These are phyloP conservation scores for Neosilurus hyrtlii DNA, from an alignment of 2,797 vertebrate genomes.

Conservation along the genomic window DNA sequence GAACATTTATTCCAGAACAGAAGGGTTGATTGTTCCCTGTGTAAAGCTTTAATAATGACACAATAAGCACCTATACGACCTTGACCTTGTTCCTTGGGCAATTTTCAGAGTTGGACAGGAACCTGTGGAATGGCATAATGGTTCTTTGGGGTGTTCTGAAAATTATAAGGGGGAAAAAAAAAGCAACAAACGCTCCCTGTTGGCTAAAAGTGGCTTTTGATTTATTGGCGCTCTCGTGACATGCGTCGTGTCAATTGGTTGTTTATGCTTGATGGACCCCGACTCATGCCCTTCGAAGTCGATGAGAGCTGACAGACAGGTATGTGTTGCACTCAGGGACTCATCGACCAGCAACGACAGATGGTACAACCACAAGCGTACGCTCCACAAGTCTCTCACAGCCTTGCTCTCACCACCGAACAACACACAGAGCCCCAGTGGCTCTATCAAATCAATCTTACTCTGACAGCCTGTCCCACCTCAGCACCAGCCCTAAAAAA, in stretches of 20 bases:
- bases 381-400: slow-evolving; percentile 25
- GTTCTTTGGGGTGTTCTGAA: background rate
- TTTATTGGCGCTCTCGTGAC: slow-evolving; percentile 61
- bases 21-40: background rate
- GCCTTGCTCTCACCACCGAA: background rate
- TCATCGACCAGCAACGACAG: slow-evolving; percentile 68
- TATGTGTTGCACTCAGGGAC: slow-evolving; percentile 60
- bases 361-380: slow-evolving; percentile 65
- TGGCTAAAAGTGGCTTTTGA: slow-evolving; percentile 57
- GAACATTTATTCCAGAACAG: background rate
- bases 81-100: slow-evolving; percentile 11
- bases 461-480: slow-evolving; percentile 66
- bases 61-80: slow-evolving; percentile 4
- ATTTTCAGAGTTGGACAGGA: background rate
- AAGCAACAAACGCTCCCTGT: slow-evolving; percentile 26
- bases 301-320: slow-evolving; percentile 60
- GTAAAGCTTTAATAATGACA: slow-evolving; percentile 14
- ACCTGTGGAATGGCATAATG: background rate
- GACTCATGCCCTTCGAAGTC: slow-evolving; percentile 64
- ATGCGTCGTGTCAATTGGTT: slow-evolving; percentile 66
- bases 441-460: slow-evolving; percentile 73
- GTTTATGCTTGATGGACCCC: slow-evolving; percentile 60
- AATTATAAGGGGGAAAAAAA: background rate
- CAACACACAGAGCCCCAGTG: slow-evolving; percentile 44
- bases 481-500: slow-evolving; percentile 62